These are phyloP conservation scores for Phengaris alcon DNA, from an alignment of 2,888 invertebrate species.

Conservation along the genomic window DNA sequence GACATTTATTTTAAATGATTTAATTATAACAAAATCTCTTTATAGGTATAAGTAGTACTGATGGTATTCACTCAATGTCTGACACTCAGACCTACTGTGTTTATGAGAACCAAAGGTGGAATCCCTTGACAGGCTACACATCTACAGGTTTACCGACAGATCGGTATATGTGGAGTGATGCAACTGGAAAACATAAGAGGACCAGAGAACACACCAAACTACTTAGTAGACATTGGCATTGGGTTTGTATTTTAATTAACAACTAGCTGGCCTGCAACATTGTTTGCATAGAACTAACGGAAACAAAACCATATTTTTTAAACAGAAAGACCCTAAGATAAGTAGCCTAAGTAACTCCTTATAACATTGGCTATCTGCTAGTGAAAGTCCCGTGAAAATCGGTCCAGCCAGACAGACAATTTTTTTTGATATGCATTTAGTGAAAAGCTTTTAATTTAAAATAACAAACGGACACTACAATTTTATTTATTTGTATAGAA, in stretches of 20 bases:
- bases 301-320: no score
- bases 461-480: no score
- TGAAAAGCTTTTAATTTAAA: no score
- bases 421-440: no score
- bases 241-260: conserved; percentile 75
- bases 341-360: no score
- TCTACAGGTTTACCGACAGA: conserved; percentile 92
- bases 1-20: neutral
- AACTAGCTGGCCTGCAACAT: no score
- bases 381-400: no score
- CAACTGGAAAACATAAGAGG: conserved; percentile 89
- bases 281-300: neutral
- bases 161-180: conserved; percentile 94
- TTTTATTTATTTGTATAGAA: no score
- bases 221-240: conserved; percentile 92
- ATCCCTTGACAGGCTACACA: conserved; percentile 93
- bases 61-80: conserved; percentile 84
- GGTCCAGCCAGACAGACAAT: no score
- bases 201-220: conserved; percentile 92
- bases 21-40: neutral
- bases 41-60: conserved; percentile 64
- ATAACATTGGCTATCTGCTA: no score
- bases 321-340: no score
- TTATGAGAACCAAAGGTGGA: conserved; percentile 97
- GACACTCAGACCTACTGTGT: conserved; percentile 93